Conservation (phyloP, 1,140 invertebrate species). For the Lordiphosa stackelbergi region DNA sequence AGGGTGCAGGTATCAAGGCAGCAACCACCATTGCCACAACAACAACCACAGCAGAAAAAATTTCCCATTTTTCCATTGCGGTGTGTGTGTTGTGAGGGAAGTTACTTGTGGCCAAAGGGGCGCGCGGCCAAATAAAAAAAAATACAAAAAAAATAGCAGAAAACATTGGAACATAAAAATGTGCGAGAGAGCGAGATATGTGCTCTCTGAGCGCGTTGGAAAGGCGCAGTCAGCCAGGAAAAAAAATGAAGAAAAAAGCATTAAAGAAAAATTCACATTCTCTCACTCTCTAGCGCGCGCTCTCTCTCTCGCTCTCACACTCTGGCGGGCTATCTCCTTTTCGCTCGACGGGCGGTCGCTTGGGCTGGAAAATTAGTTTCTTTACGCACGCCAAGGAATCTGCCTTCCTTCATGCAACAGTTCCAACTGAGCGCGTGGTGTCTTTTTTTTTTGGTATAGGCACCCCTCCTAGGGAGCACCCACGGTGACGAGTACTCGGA, state of each 20-base stretch:
- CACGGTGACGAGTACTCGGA: background rate
- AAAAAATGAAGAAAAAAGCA: conserved; percentile 39
- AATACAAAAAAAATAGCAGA: conserved; percentile 19
- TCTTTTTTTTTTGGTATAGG: conserved; percentile 1
- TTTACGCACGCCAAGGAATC: conserved; percentile 24
- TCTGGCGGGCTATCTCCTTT: background rate
- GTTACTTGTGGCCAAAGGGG: conserved; percentile 59
- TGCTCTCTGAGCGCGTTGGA: conserved; percentile 38
- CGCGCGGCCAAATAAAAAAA: conserved; percentile 43
- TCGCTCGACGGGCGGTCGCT: conserved; percentile 42
- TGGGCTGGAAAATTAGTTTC: conserved; percentile 39
- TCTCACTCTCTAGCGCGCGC: too few species aligned
- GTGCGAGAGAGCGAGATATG: conserved; percentile 24
- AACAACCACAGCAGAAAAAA: conserved; percentile 77
- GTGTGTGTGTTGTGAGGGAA: conserved; percentile 34
- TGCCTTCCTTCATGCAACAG: conserved; percentile 32
- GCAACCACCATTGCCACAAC: conserved; percentile 77
- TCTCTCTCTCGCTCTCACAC: conserved; percentile 4
- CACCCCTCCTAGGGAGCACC: conserved; percentile 22
- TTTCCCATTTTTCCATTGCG: conserved; percentile 77
- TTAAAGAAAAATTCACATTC: conserved; percentile 21
- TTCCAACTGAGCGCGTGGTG: conserved; percentile 44
- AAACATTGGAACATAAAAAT: conserved; percentile 28
- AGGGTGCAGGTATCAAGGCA: conserved; percentile 69
- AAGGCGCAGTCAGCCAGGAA: conserved; percentile 38